Evolutionary conservation across 2,888 invertebrate species (phyloP).

Genomic region (Hydrotaea cyrtoneurina): DNA sequence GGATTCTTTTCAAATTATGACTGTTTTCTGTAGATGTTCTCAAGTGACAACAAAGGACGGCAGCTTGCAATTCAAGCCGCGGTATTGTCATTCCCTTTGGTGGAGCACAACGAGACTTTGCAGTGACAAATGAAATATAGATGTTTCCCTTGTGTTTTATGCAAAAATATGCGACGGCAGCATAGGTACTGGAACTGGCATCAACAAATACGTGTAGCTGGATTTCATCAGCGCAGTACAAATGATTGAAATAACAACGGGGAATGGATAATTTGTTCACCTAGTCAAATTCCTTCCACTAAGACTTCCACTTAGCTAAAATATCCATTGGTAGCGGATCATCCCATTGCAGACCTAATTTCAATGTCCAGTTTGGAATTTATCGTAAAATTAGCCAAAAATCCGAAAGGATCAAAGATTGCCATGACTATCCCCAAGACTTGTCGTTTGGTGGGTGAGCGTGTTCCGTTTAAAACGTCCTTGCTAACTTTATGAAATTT

Average conservation of each 20-base stretch:
- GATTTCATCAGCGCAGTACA: conserved; percentile 38
- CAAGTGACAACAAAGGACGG: conserved; percentile 55
- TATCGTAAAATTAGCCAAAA: conserved; percentile 68
- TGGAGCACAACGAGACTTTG: conserved; percentile 60
- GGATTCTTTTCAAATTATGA: conserved; percentile 30
- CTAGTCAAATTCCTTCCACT: conserved; percentile 49
- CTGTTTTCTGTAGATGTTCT: conserved; percentile 25
- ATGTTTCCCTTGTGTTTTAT: conserved; percentile 46
- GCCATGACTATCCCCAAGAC: conserved; percentile 70
- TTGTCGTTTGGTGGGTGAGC: conserved; percentile 69
- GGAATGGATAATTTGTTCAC: conserved; percentile 42
- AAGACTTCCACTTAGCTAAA: conserved; percentile 33
- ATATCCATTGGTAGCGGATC: conserved; percentile 51
- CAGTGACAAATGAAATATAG: conserved; percentile 57
- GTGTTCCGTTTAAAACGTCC: conserved; percentile 55
- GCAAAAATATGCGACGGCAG: conserved; percentile 61
- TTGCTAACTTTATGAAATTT: conserved; percentile 52
- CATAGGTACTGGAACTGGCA: conserved; percentile 60
- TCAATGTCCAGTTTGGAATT: conserved; percentile 54
- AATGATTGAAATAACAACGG: conserved; percentile 52
- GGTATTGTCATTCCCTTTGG: conserved; percentile 51
- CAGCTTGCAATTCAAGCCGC: conserved; percentile 45
- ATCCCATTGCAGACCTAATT: conserved; percentile 56
- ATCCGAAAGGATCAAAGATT: conserved; percentile 71
- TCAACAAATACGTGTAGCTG: conserved; percentile 63